Evolutionary conservation across 2,888 invertebrate genomes (phyloP), one percentile per base, ranked within the genome.

Genomic region (Phymatocera aterrima): DNA sequence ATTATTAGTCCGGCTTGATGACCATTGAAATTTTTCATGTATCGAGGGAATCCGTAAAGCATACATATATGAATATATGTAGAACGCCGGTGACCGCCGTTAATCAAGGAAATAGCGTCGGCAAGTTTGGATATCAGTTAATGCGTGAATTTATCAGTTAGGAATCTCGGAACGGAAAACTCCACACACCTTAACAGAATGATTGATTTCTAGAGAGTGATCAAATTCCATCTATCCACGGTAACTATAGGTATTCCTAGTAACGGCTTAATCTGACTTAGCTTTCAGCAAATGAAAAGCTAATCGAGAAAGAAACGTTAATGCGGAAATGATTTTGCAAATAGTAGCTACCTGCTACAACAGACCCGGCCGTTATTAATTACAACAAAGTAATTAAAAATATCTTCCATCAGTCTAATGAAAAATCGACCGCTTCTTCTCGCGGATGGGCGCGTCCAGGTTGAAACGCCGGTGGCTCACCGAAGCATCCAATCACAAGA

Each of bases 391-490:
- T 75, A 75, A 75, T 75, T 57, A 57, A 57, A 75, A 75, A 75
- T 57, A 57, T 75, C 57, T 48, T 40, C 75, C 75, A 75, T 75
- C 75, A 57, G 75, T 75, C 18, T 75, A 57, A 75, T 75, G 75
- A 75, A 75, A 57, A 75, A 75, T 75, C 75, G 75, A 75, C 75
- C 75, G 57, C 31, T 51, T 54, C 57, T 40, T 24, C 75, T 60
- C 51, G 37, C 28, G 57, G 57, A 54, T 40, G 75, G 75, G 75
- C 24, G 75, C 75, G 75, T 75, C 57, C 31, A 34, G 10, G 72
- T n/a, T 24, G 57, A 43, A 75, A 40, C 75, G 75, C 24, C 51
- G n/a, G 28, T 24, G 57, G 28, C 57, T 21, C 75, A 57, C 24
- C 51, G n/a, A 18, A 40, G 57, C 28, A 75, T 75, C 57, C 57